Evolutionary conservation across 2,888 invertebrate genomes (phyloP).

Genomic region (Lasioglossum villosulum): DNA sequence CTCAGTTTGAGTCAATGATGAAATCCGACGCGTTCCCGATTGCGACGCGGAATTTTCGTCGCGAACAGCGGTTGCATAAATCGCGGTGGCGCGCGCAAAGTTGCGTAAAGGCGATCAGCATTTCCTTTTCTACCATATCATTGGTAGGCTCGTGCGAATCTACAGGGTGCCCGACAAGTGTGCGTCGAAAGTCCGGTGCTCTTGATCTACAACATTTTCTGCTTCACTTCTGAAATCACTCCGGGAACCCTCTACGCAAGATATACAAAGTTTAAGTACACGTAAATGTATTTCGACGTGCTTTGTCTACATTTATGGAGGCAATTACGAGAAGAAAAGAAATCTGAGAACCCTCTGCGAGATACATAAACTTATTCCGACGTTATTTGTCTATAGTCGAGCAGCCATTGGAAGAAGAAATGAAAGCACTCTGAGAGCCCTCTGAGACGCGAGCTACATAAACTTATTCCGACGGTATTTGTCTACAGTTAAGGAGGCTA

Average conservation of each 20-base stretch:
- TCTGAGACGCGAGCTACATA: neutral
- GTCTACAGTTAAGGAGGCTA: neutral
- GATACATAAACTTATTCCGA: too few relatives aligned
- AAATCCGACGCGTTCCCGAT: conserved; percentile 27
- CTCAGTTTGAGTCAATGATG: conserved; percentile 10
- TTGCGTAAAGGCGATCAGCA: conserved; percentile 36
- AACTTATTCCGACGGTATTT: neutral
- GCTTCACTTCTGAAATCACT: neutral
- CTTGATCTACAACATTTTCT: neutral
- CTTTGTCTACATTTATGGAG: neutral
- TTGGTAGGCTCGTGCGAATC: neutral
- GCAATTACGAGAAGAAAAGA: too few relatives aligned
- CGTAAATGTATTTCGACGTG: too few relatives aligned
- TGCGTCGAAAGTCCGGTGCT: neutral
- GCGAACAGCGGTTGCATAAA: conserved; percentile 40
- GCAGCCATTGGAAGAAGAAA: neutral
- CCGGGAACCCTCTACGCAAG: too few relatives aligned
- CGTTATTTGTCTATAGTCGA: neutral
- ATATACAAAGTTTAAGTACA: too few relatives aligned
- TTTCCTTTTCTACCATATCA: conserved; percentile 25
- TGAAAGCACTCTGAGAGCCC: neutral
- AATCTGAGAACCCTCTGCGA: too few relatives aligned
- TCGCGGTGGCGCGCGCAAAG: conserved; percentile 42
- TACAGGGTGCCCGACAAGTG: neutral
- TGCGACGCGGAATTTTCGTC: conserved; percentile 18